A percentile compares a stretch with the other conserved stretches of the same genome.
Conservation (phyloP, 2,797 vertebrate genomes). For the Liparis tanakae region DNA sequence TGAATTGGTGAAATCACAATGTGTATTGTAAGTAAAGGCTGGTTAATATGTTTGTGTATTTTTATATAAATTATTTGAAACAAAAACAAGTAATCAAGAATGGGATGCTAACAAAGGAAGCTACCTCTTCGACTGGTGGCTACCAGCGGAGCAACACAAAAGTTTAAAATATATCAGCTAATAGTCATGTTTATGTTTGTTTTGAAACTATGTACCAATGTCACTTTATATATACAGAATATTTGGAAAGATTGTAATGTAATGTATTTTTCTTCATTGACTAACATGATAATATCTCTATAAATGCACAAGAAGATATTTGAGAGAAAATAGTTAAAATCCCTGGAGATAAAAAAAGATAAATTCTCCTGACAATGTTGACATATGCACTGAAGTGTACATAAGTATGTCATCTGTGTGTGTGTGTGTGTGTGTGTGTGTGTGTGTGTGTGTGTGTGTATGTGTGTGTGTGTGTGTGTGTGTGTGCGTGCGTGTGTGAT, state of each 20-base stretch:
- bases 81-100: slow-evolving; percentile 81
- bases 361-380: slow-evolving; percentile 1
- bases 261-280: neutral
- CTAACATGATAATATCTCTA: neutral
- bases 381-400: slow-evolving; percentile 17
- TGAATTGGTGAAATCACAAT: slow-evolving; percentile 88
- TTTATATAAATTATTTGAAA: slow-evolving; percentile 92
- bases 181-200: neutral
- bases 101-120: slow-evolving; percentile 95
- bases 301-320: neutral
- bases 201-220: neutral
- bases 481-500: slow-evolving; percentile 63
- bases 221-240: neutral
- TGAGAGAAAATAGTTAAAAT: slow-evolving; percentile 14
- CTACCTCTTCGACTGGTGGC: slow-evolving; percentile 96
- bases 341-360: slow-evolving; percentile 24
- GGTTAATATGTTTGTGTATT: slow-evolving; percentile 41
- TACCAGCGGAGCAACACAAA: slow-evolving; percentile 82
- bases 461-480: slow-evolving; percentile 33
- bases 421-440: slow-evolving; percentile 28
- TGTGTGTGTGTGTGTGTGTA: slow-evolving; percentile 36
- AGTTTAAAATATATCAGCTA: neutral
- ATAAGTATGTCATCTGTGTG: slow-evolving; percentile 30
- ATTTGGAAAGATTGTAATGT: neutral
- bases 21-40: slow-evolving; percentile 59